phyloP scores from a whole-genome alignment of 2,113 vertebrate genomes.

The Takifugu bimaculatus region DNA sequence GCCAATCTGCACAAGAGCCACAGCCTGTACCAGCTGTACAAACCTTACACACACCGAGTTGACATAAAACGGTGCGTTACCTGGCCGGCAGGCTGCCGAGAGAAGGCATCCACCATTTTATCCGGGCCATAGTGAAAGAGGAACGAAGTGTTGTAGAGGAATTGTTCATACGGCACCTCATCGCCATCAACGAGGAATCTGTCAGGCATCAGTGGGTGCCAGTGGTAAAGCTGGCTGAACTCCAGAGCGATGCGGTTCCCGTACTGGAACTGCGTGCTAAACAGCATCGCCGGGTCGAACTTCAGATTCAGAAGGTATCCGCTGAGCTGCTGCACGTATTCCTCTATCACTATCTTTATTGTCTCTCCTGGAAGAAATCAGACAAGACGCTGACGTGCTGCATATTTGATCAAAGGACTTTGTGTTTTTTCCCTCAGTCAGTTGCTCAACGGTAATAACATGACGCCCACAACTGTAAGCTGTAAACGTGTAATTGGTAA shows the following conservation, averaged over 20 bases:
- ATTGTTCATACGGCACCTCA: constrained; percentile 80
- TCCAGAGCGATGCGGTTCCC: constrained; percentile 89
- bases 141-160: constrained; percentile 90
- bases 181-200: constrained; percentile 79
- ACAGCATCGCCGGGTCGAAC: constrained; percentile 90
- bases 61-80: constrained; percentile 61
- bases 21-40: not conserved
- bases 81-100: constrained; percentile 85
- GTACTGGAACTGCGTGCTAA: constrained; percentile 86
- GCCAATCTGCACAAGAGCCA: constrained; percentile 42
- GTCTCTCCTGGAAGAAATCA: constrained; percentile 82
- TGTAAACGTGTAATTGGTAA: not conserved
- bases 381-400: not conserved
- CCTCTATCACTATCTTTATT: constrained; percentile 91
- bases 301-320: constrained; percentile 88
- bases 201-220: constrained; percentile 95
- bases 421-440: too few relatives aligned
- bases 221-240: constrained; percentile 98
- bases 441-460: too few relatives aligned
- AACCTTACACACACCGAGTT: not conserved
- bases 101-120: constrained; percentile 86
- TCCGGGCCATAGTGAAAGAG: constrained; percentile 83
- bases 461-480: too few relatives aligned
- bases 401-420: too few relatives aligned
- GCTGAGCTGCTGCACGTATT: constrained; percentile 97